A percentile compares a stretch with the other conserved stretches of the same genome.
Evolutionary conservation across 2,888 invertebrate species (phyloP).

Genomic region (Limnephilus rhombicus): DNA sequence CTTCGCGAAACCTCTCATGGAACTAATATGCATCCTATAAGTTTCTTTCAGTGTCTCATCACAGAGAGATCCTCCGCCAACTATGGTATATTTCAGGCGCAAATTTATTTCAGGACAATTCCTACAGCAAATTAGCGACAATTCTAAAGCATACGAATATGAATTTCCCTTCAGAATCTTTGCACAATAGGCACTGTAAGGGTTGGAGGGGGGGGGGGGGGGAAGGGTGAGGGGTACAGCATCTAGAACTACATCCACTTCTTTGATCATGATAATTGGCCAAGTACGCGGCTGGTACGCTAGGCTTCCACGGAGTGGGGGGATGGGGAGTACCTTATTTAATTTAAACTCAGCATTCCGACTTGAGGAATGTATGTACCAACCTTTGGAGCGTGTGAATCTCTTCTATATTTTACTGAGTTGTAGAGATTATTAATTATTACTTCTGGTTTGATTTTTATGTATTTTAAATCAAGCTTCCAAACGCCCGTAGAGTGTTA

Average conservation of each 20-base stretch:
- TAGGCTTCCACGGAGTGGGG: neutral
- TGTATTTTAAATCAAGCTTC: neutral
- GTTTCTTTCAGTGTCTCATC: neutral
- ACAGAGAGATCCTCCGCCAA: neutral
- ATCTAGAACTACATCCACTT: neutral
- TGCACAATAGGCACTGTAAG: neutral
- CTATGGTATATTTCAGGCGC: neutral
- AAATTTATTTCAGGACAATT: constrained; percentile 1
- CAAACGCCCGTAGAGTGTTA: too few species aligned
- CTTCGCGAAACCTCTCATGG: neutral
- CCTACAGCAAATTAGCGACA: constrained; percentile 11
- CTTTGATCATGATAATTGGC: constrained; percentile 23
- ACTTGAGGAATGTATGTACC: neutral
- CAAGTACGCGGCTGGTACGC: neutral
- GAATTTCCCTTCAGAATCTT: constrained; percentile 6
- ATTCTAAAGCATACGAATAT: neutral
- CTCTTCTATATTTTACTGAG: neutral
- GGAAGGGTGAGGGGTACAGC: neutral
- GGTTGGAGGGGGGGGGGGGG: neutral
- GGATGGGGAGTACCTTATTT: neutral
- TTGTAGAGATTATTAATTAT: neutral
- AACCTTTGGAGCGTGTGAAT: neutral
- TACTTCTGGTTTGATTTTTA: neutral
- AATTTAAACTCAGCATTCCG: neutral
- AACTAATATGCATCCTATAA: neutral